Conservation (phyloP, 2,797 vertebrate genomes). For the Pantherophis alleghaniensis region DNA sequence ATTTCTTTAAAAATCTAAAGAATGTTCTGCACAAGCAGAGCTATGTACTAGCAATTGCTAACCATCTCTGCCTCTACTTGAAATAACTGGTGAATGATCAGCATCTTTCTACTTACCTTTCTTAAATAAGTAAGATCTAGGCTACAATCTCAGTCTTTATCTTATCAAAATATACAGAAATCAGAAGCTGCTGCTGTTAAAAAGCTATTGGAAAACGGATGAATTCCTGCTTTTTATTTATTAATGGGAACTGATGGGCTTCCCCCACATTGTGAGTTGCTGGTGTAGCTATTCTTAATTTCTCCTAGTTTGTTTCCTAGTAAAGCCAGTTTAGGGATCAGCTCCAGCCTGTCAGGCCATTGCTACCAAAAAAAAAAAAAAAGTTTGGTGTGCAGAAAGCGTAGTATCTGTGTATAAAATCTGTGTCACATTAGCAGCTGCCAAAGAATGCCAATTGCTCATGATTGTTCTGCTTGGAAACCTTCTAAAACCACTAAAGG, state of each 20-base stretch:
- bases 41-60: background rate
- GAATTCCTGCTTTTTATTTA: background rate
- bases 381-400: no score
- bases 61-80: background rate
- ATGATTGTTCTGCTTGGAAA: background rate
- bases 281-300: background rate
- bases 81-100: background rate
- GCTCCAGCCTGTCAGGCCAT: background rate
- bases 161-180: background rate
- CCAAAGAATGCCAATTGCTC: background rate
- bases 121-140: background rate
- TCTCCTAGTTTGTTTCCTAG: background rate
- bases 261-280: background rate
- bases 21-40: background rate
- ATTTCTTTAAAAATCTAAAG: background rate
- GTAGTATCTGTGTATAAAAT: no score
- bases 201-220: background rate
- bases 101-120: background rate
- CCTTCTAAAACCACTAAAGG: conserved; percentile 41
- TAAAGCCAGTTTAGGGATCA: background rate
- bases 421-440: background rate
- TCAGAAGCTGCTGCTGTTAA: background rate
- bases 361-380: background rate
- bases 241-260: background rate
- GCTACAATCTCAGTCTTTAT: background rate